Base-by-base conservation (phyloP, 2,888 invertebrate genomes). In the Pasiphila rectangulata region DNA sequence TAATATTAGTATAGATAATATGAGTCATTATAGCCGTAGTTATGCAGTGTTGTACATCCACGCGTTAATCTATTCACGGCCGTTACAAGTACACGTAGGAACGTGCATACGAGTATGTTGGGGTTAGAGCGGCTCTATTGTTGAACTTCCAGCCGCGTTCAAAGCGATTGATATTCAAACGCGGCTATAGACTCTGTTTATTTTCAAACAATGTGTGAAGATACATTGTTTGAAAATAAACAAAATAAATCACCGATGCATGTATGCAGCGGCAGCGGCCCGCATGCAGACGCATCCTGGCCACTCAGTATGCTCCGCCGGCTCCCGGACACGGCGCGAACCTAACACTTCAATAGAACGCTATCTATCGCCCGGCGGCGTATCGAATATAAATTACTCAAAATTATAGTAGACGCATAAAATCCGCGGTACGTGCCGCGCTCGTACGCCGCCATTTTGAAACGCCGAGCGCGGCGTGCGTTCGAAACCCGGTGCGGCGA, bases 321-420 rank as follows among this genome's bases (percentile, higher is more conserved):
- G 64, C 70, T 75, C 79, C 79, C 82, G 82, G 81, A 80, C 80
- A 75, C 67, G 64, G 66, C 67, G 66, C 72, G 70, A 65, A 69
- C 72, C 48, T 54, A 50, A 71, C 72, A 82, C 82, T 77, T 82
- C 83, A 81, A 83, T 82, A 78, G 80, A 69, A 75, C 74, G 73
- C 74, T 78, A 81, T 79, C 77, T 75, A 79, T 63, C 63, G 67
- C 73, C 80, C 78, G 79, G 70, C 39, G 55, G 69, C 75, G 83
- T 72, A 81, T 78, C 79, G 87, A 84, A 87, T 87, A 84, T 85
- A 84, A 85, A 87, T 83, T 83, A 83, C 76, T 79, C 76, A 68
- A 83, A 75, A 76, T 77, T 75, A 76, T 77, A 75, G 75, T 68
- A 75, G 73, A 71, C 73, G 74, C 72, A 77, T 75, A 74, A 75